Conservation (phyloP, 2,888 invertebrate genomes). For the Pasiphila rectangulata region DNA sequence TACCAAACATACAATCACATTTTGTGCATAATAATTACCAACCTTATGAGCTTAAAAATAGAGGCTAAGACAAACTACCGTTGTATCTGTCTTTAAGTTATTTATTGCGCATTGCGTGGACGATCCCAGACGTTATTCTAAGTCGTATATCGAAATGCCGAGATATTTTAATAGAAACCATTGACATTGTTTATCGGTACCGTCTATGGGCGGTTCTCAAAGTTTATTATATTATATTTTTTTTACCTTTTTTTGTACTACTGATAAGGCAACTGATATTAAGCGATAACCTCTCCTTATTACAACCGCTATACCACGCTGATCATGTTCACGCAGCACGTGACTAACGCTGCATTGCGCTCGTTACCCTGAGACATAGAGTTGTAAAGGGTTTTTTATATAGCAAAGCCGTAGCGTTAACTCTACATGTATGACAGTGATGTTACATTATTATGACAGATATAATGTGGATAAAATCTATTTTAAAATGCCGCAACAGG, state of each 20-base stretch:
- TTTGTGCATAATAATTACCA: constrained; percentile 31
- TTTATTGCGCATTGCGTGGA: constrained; percentile 74
- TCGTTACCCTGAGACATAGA: too few species aligned
- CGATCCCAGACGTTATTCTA: constrained; percentile 72
- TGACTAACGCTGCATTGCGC: too few species aligned
- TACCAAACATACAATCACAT: constrained; percentile 44
- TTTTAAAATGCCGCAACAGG: too few species aligned
- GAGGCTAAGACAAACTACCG: constrained; percentile 37
- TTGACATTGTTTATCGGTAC: constrained; percentile 77
- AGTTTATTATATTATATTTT: constrained; percentile 38
- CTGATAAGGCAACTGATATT: too few species aligned
- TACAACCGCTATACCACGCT: too few species aligned
- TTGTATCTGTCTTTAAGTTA: constrained; percentile 47
- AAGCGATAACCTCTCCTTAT: too few species aligned
- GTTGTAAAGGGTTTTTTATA: too few species aligned
- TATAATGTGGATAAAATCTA: too few species aligned
- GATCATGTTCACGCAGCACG: too few species aligned
- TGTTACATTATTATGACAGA: too few species aligned
- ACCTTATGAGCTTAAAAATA: constrained; percentile 37
- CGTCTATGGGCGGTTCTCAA: constrained; percentile 56
- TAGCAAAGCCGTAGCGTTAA: too few species aligned
- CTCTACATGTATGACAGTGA: too few species aligned
- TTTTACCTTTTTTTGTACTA: not conserved
- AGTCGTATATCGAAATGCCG: constrained; percentile 73
- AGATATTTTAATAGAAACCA: constrained; percentile 75